These are phyloP conservation scores for Nycticebus coucang DNA, from an alignment of 2,113 vertebrate species.

Conservation along the genomic window DNA sequence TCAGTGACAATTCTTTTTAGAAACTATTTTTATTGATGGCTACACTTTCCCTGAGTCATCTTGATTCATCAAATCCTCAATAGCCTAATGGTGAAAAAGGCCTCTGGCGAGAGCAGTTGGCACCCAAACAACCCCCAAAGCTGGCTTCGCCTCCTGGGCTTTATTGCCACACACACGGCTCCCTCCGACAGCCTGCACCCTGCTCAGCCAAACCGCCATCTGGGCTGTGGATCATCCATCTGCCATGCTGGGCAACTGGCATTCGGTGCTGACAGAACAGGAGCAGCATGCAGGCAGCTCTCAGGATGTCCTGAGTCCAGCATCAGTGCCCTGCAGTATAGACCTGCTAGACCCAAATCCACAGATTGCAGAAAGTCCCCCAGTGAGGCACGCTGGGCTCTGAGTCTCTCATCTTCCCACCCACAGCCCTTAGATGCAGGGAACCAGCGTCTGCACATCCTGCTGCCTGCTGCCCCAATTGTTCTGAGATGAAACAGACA, in stretches of 20 bases:
- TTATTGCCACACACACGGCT: neutral
- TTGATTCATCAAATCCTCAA: constrained; percentile 16
- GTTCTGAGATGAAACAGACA: neutral
- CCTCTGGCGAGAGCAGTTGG: neutral
- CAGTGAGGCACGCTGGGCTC: neutral
- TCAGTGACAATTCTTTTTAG: neutral
- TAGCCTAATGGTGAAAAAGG: neutral
- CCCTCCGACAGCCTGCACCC: neutral
- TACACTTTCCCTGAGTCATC: constrained; percentile 46
- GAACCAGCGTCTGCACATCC: neutral
- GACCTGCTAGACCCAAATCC: neutral
- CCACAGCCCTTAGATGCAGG: neutral
- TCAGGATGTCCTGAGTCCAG: neutral
- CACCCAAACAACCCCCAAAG: constrained; percentile 55
- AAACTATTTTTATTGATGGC: neutral
- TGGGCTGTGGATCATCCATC: neutral
- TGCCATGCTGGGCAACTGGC: neutral
- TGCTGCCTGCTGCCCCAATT: neutral
- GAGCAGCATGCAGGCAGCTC: neutral
- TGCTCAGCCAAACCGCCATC: constrained; percentile 33
- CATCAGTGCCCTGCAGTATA: accelerated
- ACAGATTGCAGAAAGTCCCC: neutral
- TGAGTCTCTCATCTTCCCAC: neutral
- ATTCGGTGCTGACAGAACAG: neutral
- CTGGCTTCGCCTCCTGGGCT: constrained; percentile 42